Evolutionary conservation across 2,888 invertebrate species (phyloP).

Genomic region (Gibbula magus): DNA sequence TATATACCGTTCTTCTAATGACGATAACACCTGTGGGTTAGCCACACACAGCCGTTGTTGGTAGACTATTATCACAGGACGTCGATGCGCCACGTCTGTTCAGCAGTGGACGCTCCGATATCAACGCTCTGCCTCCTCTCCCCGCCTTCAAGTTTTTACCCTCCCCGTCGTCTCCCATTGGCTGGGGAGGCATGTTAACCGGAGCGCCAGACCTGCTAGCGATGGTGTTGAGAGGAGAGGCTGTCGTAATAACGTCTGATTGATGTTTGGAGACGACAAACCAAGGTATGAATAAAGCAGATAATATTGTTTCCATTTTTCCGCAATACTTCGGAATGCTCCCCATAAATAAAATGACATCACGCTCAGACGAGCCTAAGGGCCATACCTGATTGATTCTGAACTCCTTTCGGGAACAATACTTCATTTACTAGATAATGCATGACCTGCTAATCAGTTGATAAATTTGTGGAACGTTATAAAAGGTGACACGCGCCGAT

Average conservation of each 20-base stretch:
- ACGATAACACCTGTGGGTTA: not conserved
- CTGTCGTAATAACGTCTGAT: not conserved
- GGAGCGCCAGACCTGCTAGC: not conserved
- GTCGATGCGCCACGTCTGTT: too few relatives aligned
- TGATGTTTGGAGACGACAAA: not conserved
- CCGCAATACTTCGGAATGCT: not conserved
- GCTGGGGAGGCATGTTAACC: not conserved
- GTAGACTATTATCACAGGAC: not conserved
- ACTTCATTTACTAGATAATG: not conserved
- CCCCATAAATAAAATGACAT: not conserved
- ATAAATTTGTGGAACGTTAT: not conserved
- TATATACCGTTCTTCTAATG: not conserved
- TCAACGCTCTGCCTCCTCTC: not conserved
- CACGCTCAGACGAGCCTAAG: not conserved
- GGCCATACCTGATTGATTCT: not conserved
- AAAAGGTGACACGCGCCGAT: not conserved
- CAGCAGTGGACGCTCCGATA: not conserved
- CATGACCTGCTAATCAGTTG: not conserved
- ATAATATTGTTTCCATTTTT: not conserved
- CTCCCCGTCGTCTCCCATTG: not conserved
- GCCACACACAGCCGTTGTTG: conserved; percentile 1
- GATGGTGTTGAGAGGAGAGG: not conserved
- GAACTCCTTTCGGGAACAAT: not conserved
- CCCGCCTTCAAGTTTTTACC: conserved; percentile 8
- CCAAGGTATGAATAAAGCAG: not conserved